Evolutionary conservation across 2,888 invertebrate species (phyloP), one percentile per base, ranked within the genome.

Genomic region (Lithophane semibrunnea): DNA sequence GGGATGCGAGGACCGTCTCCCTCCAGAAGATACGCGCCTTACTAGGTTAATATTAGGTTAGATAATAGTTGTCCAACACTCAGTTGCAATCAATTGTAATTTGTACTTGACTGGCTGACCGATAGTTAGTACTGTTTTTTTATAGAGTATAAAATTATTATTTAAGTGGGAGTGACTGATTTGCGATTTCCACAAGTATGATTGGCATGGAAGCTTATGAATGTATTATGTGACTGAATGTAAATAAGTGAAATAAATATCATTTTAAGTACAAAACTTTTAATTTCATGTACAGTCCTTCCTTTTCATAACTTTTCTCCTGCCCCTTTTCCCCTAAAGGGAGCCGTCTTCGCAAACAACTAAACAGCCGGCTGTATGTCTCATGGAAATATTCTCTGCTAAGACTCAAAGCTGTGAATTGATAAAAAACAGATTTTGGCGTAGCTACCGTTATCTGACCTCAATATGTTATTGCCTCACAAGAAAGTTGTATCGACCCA

Each of bases 11-110:
- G 98, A 91, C 98, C 98, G 65, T 98, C 98, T 79, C 98, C 98
- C 81, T 98, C 98, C 88, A 97, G 98, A 95, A 97, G 98, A 96
- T 98, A 98, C 96, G 98, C 98, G 94, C 98, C 98, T 87, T 98
- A 98, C 97, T 98, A 97, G 90, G 47, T 71, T 83, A 77, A 52
- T 74, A 74, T 79, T 79, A 84, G 74, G 64, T 73, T 84, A 86
- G 80, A 84, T 79, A 80, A 12, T 88, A 88, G 89, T 85, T 88
- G 86, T 83, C 83, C 86, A 90, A 89, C 79, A 86, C 91, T 91
- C 90, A 89, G 90, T 88, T 89, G 80, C 86, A 86, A 90, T 86
- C 77, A 75, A 82, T 88, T 90, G 84, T 87, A 86, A 90, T 90
- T 87, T 87, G 87, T 84, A 83, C 90, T 85, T 92, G 93, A 93